Base-by-base conservation (phyloP, 1,140 invertebrate genomes). In the Euura lappo region DNA sequence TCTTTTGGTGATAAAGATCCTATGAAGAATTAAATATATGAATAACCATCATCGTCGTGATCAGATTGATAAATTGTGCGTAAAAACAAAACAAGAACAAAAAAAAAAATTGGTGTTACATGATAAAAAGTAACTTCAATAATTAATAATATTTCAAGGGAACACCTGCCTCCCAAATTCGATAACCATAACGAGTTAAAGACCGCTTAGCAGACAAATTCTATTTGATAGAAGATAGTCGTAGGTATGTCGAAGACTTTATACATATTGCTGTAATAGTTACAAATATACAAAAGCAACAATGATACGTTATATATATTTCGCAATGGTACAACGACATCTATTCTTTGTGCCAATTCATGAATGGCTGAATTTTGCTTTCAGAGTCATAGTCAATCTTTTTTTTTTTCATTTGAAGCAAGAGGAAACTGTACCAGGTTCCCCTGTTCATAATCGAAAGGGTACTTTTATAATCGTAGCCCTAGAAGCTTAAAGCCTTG, bases 261-360 rank as follows among this genome's bases (percentile, higher is more conserved):
- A 45, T 70, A 70, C 45, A 70, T n/a, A 70, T 47, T 47, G 69
- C 69, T 47, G 69, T 45, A 43, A 28, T 28, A 43, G 65, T 60
- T 79, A 79, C 75, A 79, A 79, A 79, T 75, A 75, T 75, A 76
- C 71, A 79, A 79, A 78, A 77, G 77, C 77, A 75, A 78, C 77
- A 78, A 73, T 73, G 68, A 78, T 77, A 75, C 76, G 75, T 45
- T 45, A 46, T 28, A 28, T 28, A 28, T 28, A 28, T 47, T 43
- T 74, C 72, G 78, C 77, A 73, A 79, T 78, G 68, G 75, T 79
- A 79, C 77, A 79, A 77, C 77, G 66, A 68, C 8, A 60, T 60
- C 51, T 8, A 42, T 44, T 68, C 69, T 65, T 69, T 74, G 70
- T 70, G 68, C 71, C 67, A 73, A 73, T 60, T 60, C 51, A 60